Evolutionary conservation across 2,113 vertebrate genomes (phyloP), one percentile per base, ranked within the genome.

Genomic region (Myiagra hebetior): DNA sequence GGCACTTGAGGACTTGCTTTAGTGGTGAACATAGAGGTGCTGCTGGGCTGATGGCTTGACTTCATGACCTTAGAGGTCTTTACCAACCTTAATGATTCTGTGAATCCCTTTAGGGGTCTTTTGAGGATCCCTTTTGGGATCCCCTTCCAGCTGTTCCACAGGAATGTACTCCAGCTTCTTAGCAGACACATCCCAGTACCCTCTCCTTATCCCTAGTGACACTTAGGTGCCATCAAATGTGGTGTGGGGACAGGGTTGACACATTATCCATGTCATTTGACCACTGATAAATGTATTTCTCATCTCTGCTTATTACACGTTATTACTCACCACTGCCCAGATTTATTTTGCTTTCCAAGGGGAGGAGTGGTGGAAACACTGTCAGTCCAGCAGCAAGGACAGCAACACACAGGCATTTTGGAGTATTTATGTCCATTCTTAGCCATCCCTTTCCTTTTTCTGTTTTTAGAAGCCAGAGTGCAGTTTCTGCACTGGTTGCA

Each of bases 401-500:
- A 87, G 53, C 35, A 76, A 87, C 37, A 65, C 62, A n/a, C 6
- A 5, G 63, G 39, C 42, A 19, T 55, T 91, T 44, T 24, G 8
- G 67, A 4, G 2, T 74, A 52, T 65, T 94, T 77, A 28, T 35
- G 28, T 49, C 74, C 52, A 33, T 84, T 62, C 63, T 82, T 68
- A 59, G 46, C 60, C 56, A 57, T 42, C 23, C 28, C 64, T 44
- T 53, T 84, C 35, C 69, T 59, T 81, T 9, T 81, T 49, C 74
- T 89, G 46, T 55, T 89, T 95, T 80, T 50, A 88, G 82, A 93
- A 89, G 78, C 37, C 55, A 83, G 59, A 77, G 60, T n/a, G 59
- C 46, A 62, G 18, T 80, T 97, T 92, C 80, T 92, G 81, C 85
- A 35, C 49, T 41, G 69, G 74, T 83, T 90, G 80, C 81, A 76